phyloP scores from a whole-genome alignment of 2,113 vertebrate genomes.

The Smithornis capensis region DNA sequence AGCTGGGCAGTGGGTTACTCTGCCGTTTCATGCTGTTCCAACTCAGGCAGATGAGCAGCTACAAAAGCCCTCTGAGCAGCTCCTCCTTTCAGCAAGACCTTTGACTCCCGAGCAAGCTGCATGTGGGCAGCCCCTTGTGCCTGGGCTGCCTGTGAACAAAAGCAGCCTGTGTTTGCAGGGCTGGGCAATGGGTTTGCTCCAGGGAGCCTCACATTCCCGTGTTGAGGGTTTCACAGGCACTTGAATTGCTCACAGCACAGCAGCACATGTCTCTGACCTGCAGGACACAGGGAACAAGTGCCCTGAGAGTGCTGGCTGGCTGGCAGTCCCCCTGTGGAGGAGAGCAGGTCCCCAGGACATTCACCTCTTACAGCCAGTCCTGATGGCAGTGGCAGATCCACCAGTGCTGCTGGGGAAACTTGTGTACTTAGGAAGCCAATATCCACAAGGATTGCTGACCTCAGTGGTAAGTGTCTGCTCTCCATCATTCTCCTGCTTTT shows the following conservation, averaged over 20 bases:
- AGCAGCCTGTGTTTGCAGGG: background rate
- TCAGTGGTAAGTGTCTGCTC: background rate
- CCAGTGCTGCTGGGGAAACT: background rate
- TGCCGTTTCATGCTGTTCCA: background rate
- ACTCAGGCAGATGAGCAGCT: background rate
- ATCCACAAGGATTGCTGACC: background rate
- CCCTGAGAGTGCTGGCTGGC: background rate
- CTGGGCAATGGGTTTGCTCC: background rate
- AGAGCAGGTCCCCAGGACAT: background rate
- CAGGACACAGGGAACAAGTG: rapidly evolving
- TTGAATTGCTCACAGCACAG: background rate
- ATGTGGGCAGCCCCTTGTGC: background rate
- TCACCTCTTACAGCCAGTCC: background rate
- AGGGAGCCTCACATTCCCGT: background rate
- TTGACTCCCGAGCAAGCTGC: background rate
- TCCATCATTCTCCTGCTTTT: background rate
- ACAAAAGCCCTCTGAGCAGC: background rate
- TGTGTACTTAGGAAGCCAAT: background rate
- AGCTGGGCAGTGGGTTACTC: background rate
- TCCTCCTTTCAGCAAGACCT: background rate
- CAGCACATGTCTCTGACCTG: background rate
- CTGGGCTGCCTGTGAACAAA: background rate
- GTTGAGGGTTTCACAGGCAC: background rate
- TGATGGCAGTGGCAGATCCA: background rate
- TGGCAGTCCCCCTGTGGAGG: background rate